A percentile compares a stretch with the other conserved stretches of the same genome.
Evolutionary conservation across 1,140 invertebrate species (phyloP).

Genomic region (Ctenoplectra terminalis): DNA sequence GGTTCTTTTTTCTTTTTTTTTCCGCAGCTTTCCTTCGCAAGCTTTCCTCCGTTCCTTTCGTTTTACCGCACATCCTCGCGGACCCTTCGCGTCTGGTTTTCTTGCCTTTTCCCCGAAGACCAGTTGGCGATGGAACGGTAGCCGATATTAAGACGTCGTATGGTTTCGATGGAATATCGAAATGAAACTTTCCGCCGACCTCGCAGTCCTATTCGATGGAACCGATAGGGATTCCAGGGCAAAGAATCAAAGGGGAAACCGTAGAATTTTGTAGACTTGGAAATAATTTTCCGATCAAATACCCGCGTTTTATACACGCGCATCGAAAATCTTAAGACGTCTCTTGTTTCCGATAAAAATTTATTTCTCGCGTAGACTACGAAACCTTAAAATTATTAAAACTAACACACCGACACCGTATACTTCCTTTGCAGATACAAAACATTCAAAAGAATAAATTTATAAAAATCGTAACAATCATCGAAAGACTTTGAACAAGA

Average conservation of each 20-base stretch:
- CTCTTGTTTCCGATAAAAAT: no score
- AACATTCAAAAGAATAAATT: no score
- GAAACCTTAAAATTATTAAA: no score
- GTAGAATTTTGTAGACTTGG: neutral
- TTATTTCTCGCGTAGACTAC: no score
- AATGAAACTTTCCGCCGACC: neutral
- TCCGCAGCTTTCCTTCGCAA: neutral
- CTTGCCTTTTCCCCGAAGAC: neutral
- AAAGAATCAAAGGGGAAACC: neutral
- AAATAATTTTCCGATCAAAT: slow-evolving; percentile 5
- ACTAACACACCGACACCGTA: no score
- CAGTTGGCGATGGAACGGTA: neutral
- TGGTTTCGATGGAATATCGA: slow-evolving; percentile 34
- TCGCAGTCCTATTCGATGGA: neutral
- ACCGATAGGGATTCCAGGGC: neutral
- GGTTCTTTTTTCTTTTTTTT: neutral
- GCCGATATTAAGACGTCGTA: slow-evolving; percentile 19
- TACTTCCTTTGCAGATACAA: no score
- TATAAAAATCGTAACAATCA: no score
- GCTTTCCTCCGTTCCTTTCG: slow-evolving; percentile 4
- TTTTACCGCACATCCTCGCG: slow-evolving; percentile 9
- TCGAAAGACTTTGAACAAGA: no score
- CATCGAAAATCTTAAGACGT: no score
- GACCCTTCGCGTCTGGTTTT: neutral
- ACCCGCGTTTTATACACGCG: neutral